These are phyloP conservation scores for Ovis aries DNA, from an alignment of 2,113 vertebrate genomes.

Conservation along the genomic window DNA sequence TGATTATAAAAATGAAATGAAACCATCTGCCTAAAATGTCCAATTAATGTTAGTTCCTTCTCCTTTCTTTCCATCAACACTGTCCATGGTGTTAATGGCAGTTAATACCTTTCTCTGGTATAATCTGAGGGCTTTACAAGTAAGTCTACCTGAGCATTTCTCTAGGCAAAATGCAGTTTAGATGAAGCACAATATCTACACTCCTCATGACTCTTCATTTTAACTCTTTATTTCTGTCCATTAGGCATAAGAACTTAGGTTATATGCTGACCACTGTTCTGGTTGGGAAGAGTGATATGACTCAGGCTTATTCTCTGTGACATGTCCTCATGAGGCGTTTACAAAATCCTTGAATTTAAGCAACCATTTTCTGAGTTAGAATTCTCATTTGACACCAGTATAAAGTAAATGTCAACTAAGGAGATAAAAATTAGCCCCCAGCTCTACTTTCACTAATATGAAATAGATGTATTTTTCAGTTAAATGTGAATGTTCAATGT, in stretches of 20 bases:
- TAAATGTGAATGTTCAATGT: background rate
- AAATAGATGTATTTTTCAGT: constrained; percentile 3
- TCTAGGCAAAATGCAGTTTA: background rate
- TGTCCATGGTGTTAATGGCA: background rate
- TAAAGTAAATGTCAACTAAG: background rate
- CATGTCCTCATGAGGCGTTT: background rate
- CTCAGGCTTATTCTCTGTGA: background rate
- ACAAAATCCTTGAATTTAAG: background rate
- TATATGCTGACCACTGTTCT: background rate
- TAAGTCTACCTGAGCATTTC: background rate
- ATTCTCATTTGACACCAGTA: background rate
- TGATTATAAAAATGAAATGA: background rate
- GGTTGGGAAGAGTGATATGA: background rate
- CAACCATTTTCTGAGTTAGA: background rate
- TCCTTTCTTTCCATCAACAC: background rate
- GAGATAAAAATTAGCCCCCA: background rate
- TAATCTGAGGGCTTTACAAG: background rate
- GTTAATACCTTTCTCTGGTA: background rate
- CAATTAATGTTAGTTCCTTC: background rate
- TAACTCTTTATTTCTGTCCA: background rate
- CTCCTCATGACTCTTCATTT: background rate
- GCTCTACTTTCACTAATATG: background rate
- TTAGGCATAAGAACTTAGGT: background rate
- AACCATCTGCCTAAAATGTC: background rate
- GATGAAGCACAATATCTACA: background rate